A percentile compares a stretch with the other conserved stretches of the same genome.
Conservation (phyloP, 2,797 vertebrate genomes). For the Sebastes matsubarae region DNA sequence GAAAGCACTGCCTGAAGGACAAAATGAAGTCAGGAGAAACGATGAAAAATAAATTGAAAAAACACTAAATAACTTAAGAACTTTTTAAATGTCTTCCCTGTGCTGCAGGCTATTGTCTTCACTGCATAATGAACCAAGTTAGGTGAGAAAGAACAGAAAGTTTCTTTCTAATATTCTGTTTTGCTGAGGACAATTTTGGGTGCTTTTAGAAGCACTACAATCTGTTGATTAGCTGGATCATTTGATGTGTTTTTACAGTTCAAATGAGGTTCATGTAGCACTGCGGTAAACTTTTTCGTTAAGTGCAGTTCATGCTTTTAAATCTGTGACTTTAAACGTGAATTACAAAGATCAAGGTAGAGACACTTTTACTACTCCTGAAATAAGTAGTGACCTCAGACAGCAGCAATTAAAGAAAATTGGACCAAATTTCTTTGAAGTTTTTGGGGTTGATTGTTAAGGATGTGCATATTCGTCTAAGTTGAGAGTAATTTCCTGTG, state of each 20-base stretch:
- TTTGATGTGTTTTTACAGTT: not conserved
- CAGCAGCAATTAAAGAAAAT: constrained; percentile 41
- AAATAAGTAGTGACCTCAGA: constrained; percentile 17
- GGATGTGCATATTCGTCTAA: constrained; percentile 14
- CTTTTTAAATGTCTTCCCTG: not conserved
- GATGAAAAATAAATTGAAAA: not conserved
- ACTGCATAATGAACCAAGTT: not conserved
- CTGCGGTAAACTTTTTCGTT: not conserved
- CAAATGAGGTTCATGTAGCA: not conserved
- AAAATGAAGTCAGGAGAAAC: not conserved
- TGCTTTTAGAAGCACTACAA: not conserved
- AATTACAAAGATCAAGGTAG: constrained; percentile 9
- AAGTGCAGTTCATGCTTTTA: not conserved
- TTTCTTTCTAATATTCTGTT: not conserved
- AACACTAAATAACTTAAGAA: not conserved
- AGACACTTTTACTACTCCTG: not conserved
- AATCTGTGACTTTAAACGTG: not conserved
- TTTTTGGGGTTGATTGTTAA: constrained; percentile 21
- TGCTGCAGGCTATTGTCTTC: not conserved
- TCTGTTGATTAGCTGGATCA: not conserved
- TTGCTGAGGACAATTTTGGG: not conserved
- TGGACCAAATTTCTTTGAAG: constrained; percentile 39
- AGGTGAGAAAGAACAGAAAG: not conserved
- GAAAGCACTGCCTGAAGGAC: not conserved
- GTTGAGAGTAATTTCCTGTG: constrained; percentile 29